Evolutionary conservation across 2,888 invertebrate species (phyloP).

Genomic region (Pristionchus mayeri): DNA sequence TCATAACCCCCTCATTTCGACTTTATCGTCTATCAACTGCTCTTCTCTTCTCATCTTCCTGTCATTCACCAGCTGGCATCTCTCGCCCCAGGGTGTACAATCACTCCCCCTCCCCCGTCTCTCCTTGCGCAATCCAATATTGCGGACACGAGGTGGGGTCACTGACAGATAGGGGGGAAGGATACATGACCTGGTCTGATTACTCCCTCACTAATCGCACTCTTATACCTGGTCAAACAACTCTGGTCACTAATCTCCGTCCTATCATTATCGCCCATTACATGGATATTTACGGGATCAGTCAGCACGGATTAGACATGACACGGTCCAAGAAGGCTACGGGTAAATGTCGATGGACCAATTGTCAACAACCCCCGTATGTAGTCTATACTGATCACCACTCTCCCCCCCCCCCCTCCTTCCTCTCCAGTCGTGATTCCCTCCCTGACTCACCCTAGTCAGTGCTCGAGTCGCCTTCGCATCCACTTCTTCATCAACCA

Average conservation of each 20-base stretch:
- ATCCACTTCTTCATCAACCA: slow-evolving; percentile 47
- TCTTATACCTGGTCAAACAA: slow-evolving; percentile 1
- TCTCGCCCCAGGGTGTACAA: slow-evolving; percentile 1
- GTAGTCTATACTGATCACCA: background rate
- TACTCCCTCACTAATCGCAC: background rate
- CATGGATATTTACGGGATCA: background rate
- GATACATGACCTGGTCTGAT: background rate
- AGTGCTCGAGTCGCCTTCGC: slow-evolving; percentile 39
- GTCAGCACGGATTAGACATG: background rate
- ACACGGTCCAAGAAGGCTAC: no score
- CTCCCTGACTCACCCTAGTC: slow-evolving; percentile 41
- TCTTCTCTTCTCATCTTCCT: background rate
- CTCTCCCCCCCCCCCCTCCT: background rate
- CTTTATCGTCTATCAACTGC: slow-evolving; percentile 15
- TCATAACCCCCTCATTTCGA: slow-evolving; percentile 22
- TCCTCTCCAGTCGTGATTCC: background rate
- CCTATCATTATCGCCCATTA: slow-evolving; percentile 17
- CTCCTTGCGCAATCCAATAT: slow-evolving; percentile 24
- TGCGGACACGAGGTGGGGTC: background rate
- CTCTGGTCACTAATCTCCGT: slow-evolving; percentile 8
- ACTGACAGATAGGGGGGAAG: slow-evolving; percentile 7
- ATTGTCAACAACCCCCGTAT: background rate
- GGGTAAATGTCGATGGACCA: no score
- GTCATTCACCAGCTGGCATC: background rate
- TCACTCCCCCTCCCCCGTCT: background rate